A percentile compares a stretch with the other conserved stretches of the same genome.
Evolutionary conservation across 2,113 vertebrate genomes (phyloP).

Genomic region (Larimichthys crocea): DNA sequence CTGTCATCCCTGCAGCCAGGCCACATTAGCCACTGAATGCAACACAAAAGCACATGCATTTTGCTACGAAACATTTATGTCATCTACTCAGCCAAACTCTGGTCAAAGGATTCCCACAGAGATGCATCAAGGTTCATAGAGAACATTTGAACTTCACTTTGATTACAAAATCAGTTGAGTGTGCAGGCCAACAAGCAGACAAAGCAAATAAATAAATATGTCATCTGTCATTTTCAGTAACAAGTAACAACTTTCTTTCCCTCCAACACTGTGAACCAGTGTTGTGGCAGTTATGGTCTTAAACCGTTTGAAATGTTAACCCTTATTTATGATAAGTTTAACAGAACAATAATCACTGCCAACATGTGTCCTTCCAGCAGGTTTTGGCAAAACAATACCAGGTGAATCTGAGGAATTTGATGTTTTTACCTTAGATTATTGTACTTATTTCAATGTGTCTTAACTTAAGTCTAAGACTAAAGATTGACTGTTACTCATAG

Average conservation of each 20-base stretch:
- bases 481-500: neutral
- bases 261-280: neutral
- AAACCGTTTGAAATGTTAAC: neutral
- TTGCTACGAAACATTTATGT: neutral
- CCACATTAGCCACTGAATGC: neutral
- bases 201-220: constrained; percentile 7
- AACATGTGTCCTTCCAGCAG: neutral
- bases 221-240: neutral
- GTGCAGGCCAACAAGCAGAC: neutral
- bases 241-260: no score
- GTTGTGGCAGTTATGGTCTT: neutral
- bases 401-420: neutral
- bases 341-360: neutral
- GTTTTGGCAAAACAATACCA: neutral
- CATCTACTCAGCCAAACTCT: neutral
- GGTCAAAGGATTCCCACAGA: neutral
- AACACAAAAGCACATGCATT: neutral
- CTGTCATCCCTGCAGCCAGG: constrained; percentile 6
- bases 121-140: neutral
- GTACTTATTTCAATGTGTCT: neutral
- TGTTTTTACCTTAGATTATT: neutral
- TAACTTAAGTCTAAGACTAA: no score
- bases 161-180: neutral
- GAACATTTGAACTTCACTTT: neutral
- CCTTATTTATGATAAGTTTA: neutral